These are phyloP conservation scores for Perca schrenkii DNA, from an alignment of 2,113 vertebrate genomes.

Conservation along the genomic window DNA sequence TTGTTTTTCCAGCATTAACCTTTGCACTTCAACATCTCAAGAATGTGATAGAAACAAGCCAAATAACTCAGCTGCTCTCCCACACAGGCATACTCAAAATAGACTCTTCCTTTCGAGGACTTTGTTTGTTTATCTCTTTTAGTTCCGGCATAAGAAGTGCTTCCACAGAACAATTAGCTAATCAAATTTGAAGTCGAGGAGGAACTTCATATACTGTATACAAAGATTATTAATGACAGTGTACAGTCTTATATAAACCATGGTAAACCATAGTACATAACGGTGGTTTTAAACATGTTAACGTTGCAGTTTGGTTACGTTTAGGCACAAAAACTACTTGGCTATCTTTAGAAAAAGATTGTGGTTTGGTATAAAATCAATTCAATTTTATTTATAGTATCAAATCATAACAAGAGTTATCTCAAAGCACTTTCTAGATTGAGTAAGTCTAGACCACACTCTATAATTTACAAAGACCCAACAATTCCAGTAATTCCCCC, in stretches of 20 bases:
- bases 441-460: too few relatives aligned
- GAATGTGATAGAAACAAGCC: constrained; percentile 79
- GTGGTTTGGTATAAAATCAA: too few relatives aligned
- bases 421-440: too few relatives aligned
- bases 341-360: too few relatives aligned
- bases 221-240: not conserved
- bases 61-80: constrained; percentile 84
- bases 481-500: too few relatives aligned
- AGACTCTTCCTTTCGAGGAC: constrained; percentile 69
- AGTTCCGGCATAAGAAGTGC: constrained; percentile 35
- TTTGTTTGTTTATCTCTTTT: constrained; percentile 61
- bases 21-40: constrained; percentile 83
- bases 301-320: too few relatives aligned
- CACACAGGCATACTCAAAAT: constrained; percentile 81
- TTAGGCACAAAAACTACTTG: too few relatives aligned
- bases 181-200: not conserved
- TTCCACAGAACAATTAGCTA: not conserved
- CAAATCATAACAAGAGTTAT: too few relatives aligned
- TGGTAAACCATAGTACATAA: too few relatives aligned
- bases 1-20: constrained; percentile 77
- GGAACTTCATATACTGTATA: not conserved
- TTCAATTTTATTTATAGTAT: too few relatives aligned
- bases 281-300: too few relatives aligned
- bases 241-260: not conserved
- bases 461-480: too few relatives aligned